phyloP scores from a whole-genome alignment of 2,797 vertebrate genomes.

The Octomys mimax region DNA sequence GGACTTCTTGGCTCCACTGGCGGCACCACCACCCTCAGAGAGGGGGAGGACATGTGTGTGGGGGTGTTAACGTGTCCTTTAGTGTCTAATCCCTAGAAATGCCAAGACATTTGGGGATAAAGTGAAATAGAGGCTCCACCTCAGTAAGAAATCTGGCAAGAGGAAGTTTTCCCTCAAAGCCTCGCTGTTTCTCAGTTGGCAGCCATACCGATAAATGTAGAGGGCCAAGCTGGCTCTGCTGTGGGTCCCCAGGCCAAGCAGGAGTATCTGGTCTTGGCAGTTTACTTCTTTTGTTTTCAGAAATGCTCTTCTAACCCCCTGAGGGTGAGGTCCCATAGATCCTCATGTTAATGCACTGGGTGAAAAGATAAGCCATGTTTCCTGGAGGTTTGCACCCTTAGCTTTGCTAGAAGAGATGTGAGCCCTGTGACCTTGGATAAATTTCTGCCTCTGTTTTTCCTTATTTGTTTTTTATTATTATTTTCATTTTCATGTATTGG shows the following conservation, averaged over 20 bases:
- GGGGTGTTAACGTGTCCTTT: neutral
- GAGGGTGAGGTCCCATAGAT: neutral
- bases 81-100: slow-evolving; percentile 25
- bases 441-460: neutral
- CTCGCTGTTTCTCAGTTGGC: neutral
- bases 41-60: neutral
- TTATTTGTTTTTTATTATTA: neutral
- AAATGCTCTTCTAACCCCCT: neutral
- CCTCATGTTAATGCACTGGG: neutral
- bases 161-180: neutral
- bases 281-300: slow-evolving; percentile 45
- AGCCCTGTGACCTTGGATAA: neutral
- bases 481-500: too few relatives aligned
- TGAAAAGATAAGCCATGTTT: neutral
- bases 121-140: neutral
- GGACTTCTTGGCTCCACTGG: neutral
- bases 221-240: too few relatives aligned
- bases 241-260: neutral
- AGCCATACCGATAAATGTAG: neutral
- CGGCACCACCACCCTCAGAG: neutral
- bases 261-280: neutral
- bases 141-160: neutral
- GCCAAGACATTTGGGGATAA: neutral
- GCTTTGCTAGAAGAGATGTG: slow-evolving; percentile 1
- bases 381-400: neutral